Conservation (phyloP, 2,888 invertebrate genomes). For the Drosophila borealis region DNA sequence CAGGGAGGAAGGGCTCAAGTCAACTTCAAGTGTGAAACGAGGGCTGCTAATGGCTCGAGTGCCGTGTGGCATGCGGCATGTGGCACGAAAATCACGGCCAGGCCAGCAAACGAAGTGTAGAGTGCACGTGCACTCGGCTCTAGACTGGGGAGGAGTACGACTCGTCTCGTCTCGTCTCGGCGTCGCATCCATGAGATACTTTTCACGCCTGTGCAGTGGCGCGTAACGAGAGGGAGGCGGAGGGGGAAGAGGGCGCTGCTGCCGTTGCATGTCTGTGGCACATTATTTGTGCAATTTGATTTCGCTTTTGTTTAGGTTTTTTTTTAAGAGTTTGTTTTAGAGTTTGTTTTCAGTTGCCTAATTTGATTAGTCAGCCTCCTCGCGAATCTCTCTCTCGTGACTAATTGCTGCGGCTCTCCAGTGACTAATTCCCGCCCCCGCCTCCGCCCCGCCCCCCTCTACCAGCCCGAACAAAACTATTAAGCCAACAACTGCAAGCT, state of each 20-base stretch:
- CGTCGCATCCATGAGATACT: slow-evolving; percentile 31
- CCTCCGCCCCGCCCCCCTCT: no score
- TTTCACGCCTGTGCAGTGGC: slow-evolving; percentile 63
- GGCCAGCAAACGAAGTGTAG: slow-evolving; percentile 53
- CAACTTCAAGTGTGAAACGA: slow-evolving; percentile 74
- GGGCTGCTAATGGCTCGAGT: slow-evolving; percentile 75
- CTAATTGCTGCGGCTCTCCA: slow-evolving; percentile 25
- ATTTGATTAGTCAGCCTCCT: slow-evolving; percentile 59
- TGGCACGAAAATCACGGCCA: slow-evolving; percentile 63
- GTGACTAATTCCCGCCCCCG: slow-evolving; percentile 34
- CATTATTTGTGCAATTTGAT: slow-evolving; percentile 54
- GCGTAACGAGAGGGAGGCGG: slow-evolving; percentile 17
- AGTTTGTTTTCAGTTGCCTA: slow-evolving; percentile 34
- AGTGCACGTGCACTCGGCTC: slow-evolving; percentile 51
- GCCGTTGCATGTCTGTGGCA: slow-evolving; percentile 60
- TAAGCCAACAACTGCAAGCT: slow-evolving; percentile 15
- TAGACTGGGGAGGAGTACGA: neutral
- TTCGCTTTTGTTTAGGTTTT: slow-evolving; percentile 26
- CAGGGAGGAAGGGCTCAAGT: slow-evolving; percentile 56
- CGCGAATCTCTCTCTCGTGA: slow-evolving; percentile 10
- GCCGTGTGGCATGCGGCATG: slow-evolving; percentile 33
- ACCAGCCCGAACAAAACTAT: no score
- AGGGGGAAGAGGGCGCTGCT: neutral
- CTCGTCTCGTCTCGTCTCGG: neutral
- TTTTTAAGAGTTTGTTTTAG: no score